These are phyloP conservation scores for Anagyrus pseudococci DNA, from an alignment of 2,888 invertebrate genomes.

Conservation along the genomic window DNA sequence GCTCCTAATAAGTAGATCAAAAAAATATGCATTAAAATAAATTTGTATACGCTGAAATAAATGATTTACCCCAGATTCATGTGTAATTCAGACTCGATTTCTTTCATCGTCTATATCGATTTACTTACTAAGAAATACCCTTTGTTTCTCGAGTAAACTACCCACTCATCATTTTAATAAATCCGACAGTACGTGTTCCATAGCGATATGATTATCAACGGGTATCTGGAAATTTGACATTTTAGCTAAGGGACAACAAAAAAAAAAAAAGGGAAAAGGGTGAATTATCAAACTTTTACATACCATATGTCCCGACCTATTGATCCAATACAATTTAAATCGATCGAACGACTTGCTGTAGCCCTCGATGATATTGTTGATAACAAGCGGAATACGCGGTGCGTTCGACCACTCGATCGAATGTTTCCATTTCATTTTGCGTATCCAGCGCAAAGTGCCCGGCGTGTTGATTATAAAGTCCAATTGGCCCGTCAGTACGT, in stretches of 20 bases:
- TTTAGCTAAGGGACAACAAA: background rate
- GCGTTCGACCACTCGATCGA: slow-evolving; percentile 68
- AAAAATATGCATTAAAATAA: too few relatives aligned
- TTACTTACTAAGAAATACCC: too few relatives aligned
- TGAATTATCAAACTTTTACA: too few relatives aligned
- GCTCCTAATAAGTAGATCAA: too few relatives aligned
- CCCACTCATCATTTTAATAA: slow-evolving; percentile 15
- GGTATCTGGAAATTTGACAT: slow-evolving; percentile 67
- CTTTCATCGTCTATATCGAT: too few relatives aligned
- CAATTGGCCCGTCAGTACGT: slow-evolving; percentile 52
- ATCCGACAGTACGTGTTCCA: slow-evolving; percentile 69
- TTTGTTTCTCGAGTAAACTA: too few relatives aligned
- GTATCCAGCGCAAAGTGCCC: slow-evolving; percentile 77
- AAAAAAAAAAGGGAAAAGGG: background rate
- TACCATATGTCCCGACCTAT: slow-evolving; percentile 83
- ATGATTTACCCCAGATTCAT: too few relatives aligned
- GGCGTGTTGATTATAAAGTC: slow-evolving; percentile 53
- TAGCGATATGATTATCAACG: slow-evolving; percentile 73
- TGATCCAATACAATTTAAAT: slow-evolving; percentile 79
- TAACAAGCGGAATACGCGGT: slow-evolving; percentile 67
- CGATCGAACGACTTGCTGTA: slow-evolving; percentile 74
- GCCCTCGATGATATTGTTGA: slow-evolving; percentile 73
- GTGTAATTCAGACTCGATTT: too few relatives aligned
- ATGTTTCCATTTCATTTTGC: slow-evolving; percentile 73
- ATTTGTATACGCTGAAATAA: too few relatives aligned